These are phyloP conservation scores for Asarcornis scutulata DNA, from an alignment of 2,113 vertebrate species.

Conservation along the genomic window DNA sequence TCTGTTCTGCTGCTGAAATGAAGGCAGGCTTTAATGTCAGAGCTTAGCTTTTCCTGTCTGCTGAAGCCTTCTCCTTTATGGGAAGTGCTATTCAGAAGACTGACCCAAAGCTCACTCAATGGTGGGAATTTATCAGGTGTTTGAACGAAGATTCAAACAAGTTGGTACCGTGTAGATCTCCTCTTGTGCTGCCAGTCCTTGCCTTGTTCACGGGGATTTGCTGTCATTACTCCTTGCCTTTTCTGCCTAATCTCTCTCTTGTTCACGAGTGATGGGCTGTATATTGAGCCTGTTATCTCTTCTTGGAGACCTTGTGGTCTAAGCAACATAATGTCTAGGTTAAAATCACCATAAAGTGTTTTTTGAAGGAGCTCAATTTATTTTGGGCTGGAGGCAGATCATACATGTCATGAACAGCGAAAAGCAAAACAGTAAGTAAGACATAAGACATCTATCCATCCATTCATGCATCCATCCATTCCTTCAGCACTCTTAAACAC, in stretches of 20 bases:
- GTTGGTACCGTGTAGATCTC: neutral
- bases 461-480: neutral
- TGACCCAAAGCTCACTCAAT: neutral
- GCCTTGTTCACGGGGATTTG: neutral
- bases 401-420: neutral
- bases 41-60: neutral
- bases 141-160: neutral
- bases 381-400: neutral
- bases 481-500: neutral
- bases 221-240: neutral
- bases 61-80: neutral
- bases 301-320: neutral
- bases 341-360: neutral
- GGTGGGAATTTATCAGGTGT: neutral
- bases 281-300: neutral
- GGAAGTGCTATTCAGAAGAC: neutral
- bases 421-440: neutral
- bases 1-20: neutral
- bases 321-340: neutral
- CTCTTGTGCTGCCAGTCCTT: neutral
- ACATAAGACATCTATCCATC: neutral
- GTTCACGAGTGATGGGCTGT: neutral
- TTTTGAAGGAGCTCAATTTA: neutral
- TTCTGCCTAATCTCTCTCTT: neutral
- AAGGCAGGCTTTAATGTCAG: neutral